phyloP scores from a whole-genome alignment of 92 coral and sea anemone genomes.

The Zoanthus sansibaricus region DNA sequence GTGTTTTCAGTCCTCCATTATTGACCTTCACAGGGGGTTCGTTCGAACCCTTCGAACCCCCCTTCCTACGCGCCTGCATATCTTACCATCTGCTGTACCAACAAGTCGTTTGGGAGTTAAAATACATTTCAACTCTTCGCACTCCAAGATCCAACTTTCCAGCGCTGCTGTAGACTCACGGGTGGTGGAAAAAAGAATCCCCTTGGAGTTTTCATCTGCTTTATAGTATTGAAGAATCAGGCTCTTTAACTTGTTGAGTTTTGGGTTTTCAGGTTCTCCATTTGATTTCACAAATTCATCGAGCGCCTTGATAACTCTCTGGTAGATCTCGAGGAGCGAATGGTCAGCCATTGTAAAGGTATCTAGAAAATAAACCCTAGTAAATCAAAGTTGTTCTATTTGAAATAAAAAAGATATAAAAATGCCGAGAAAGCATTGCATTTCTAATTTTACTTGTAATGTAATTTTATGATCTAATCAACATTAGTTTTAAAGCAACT shows the following conservation, averaged over 20 bases:
- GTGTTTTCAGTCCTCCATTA: too few species aligned
- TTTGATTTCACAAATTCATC: constrained; percentile 15
- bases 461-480: too few species aligned
- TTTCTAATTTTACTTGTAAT: too few species aligned
- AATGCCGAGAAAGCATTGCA: too few species aligned
- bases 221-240: constrained; percentile 47
- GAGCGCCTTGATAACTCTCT: constrained; percentile 39
- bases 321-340: constrained; percentile 41
- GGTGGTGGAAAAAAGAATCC: constrained; percentile 74
- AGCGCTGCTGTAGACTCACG: constrained; percentile 65
- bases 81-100: constrained; percentile 69
- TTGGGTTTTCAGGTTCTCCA: constrained; percentile 59
- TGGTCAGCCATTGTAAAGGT: constrained; percentile 39
- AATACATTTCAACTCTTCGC: constrained; percentile 41
- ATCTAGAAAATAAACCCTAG: constrained; percentile 1
- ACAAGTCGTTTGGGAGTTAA: constrained; percentile 67
- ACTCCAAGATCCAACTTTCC: constrained; percentile 68
- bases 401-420: too few species aligned
- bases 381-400: too few species aligned
- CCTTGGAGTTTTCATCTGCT: constrained; percentile 53
- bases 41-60: too few species aligned
- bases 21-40: too few species aligned
- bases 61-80: too few species aligned
- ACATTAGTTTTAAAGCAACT: too few species aligned
- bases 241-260: constrained; percentile 50